phyloP scores from a whole-genome alignment of 2,888 invertebrate genomes.

The Deilephila elpenor region DNA sequence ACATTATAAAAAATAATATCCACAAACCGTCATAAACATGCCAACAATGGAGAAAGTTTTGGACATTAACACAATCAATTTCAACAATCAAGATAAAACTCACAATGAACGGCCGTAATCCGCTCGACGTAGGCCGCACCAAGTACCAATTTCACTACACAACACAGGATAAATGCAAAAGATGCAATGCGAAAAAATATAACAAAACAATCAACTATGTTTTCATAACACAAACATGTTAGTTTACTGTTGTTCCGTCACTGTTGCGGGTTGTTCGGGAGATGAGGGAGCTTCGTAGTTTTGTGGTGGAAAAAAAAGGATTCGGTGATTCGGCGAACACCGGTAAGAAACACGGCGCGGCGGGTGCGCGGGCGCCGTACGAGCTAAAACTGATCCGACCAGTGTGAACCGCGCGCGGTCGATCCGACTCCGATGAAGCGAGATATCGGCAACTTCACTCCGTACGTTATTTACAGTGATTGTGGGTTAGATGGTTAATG shows the following conservation, averaged over 20 bases:
- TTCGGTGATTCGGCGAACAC: conserved; percentile 46
- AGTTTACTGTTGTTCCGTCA: conserved; percentile 31
- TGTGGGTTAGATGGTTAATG: conserved; percentile 27
- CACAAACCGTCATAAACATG: conserved; percentile 35
- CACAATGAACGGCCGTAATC: conserved; percentile 73
- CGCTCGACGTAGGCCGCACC: conserved; percentile 45
- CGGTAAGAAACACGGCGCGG: conserved; percentile 44
- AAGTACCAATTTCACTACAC: conserved; percentile 65
- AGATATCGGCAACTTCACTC: conserved; percentile 39
- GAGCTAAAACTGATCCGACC: conserved; percentile 80
- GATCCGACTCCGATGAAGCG: conserved; percentile 58
- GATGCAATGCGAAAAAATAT: conserved; percentile 44
- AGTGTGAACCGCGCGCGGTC: conserved; percentile 69
- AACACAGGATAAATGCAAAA: conserved; percentile 40
- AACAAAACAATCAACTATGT: conserved; percentile 30
- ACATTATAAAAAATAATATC: conserved; percentile 28
- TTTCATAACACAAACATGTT: conserved; percentile 29
- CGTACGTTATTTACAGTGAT: conserved; percentile 21
- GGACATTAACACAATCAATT: conserved; percentile 67
- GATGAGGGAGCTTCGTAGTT: conserved; percentile 23
- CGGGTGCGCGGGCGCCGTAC: conserved; percentile 70
- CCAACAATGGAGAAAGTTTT: conserved; percentile 57
- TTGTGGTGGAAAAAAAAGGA: conserved; percentile 31
- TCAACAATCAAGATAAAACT: conserved; percentile 70
- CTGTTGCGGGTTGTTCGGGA: conserved; percentile 9